Conservation (phyloP, 2,797 vertebrate genomes). For the Carapus acus region DNA sequence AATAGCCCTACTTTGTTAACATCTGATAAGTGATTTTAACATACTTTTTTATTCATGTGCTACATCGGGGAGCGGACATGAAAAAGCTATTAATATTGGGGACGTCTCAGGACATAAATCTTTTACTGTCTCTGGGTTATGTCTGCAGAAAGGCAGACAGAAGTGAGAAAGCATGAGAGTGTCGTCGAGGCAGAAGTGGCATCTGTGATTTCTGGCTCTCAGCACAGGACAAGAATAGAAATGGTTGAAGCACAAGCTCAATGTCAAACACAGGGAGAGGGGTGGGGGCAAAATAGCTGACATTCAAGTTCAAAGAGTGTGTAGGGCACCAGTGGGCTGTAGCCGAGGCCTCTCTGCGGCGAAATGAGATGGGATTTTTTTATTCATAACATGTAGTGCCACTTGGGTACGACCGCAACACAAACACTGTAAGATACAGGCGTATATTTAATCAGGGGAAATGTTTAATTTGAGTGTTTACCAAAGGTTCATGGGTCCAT, state of each 20-base stretch:
- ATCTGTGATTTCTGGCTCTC: slow-evolving; percentile 59
- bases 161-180: slow-evolving; percentile 28
- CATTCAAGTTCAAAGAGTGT: slow-evolving; percentile 49
- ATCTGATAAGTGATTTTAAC: slow-evolving; percentile 3
- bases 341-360: slow-evolving; percentile 12
- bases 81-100: background rate
- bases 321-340: slow-evolving; percentile 15
- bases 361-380: slow-evolving; percentile 12
- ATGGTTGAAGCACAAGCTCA: slow-evolving; percentile 53
- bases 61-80: background rate
- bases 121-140: slow-evolving; percentile 16
- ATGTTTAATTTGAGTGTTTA: background rate
- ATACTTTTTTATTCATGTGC: background rate
- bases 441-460: background rate
- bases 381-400: background rate
- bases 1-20: background rate
- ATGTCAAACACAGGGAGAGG: slow-evolving; percentile 52
- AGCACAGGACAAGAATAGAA: slow-evolving; percentile 63
- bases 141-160: slow-evolving; percentile 14
- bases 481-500: background rate
- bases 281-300: slow-evolving; percentile 42
- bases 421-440: background rate
- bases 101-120: background rate
- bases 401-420: slow-evolving; percentile 1
- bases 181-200: slow-evolving; percentile 37